Conservation (phyloP, 1,140 invertebrate species). For the Listronotus oregonensis region DNA sequence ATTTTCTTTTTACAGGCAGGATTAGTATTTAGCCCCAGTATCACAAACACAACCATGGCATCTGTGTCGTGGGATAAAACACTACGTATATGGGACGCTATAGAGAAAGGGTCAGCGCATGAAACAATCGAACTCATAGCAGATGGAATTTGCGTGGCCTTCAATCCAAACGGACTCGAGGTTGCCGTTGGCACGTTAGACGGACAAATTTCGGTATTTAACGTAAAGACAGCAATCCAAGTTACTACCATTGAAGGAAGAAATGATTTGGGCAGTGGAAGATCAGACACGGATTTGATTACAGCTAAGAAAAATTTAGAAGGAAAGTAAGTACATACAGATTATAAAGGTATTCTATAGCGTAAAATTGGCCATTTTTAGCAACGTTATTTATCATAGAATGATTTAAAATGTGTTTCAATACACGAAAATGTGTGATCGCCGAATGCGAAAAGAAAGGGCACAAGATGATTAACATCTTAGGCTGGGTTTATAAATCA, state of each 20-base stretch:
- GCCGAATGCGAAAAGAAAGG: too few species aligned
- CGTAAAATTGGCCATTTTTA: too few species aligned
- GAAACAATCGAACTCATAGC: constrained; percentile 80
- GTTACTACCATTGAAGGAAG: constrained; percentile 82
- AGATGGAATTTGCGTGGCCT: constrained; percentile 84
- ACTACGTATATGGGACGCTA: constrained; percentile 87
- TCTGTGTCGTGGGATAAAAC: constrained; percentile 96
- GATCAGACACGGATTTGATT: constrained; percentile 82
- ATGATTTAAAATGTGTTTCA: too few species aligned
- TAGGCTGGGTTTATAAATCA: too few species aligned
- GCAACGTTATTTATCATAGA: too few species aligned
- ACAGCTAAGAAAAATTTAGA: constrained; percentile 83
- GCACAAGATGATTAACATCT: too few species aligned
- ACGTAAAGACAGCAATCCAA: constrained; percentile 73
- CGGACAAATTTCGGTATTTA: constrained; percentile 86
- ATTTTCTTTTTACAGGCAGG: constrained; percentile 28
- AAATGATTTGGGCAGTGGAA: constrained; percentile 83
- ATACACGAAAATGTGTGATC: too few species aligned
- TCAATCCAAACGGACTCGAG: constrained; percentile 87
- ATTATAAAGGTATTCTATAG: constrained; percentile 4
- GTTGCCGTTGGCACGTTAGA: constrained; percentile 90
- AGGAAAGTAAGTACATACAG: constrained; percentile 72
- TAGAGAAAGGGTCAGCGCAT: constrained; percentile 78
- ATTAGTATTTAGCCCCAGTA: constrained; percentile 78
- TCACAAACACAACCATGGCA: constrained; percentile 74